Conservation (phyloP, 2,888 invertebrate genomes). For the Eilema depressum region DNA sequence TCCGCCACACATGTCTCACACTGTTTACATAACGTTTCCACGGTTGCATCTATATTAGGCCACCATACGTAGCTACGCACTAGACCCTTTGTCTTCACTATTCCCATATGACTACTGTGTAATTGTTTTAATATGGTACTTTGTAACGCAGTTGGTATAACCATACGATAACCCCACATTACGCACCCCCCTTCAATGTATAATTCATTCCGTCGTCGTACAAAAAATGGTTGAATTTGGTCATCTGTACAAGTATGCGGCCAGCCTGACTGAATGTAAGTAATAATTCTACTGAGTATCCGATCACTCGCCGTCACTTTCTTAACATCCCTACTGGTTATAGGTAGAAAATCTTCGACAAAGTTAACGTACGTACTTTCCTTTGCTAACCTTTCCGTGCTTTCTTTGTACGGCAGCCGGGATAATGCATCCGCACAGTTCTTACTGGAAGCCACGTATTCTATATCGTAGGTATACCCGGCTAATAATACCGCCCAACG, state of each 20-base stretch:
- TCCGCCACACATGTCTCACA: not conserved
- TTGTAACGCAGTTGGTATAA: not conserved
- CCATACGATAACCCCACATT: conserved; percentile 7
- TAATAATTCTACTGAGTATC: not conserved
- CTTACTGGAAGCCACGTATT: not conserved
- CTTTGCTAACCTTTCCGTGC: not conserved
- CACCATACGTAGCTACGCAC: not conserved
- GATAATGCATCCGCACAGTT: not conserved
- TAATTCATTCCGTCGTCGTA: not conserved
- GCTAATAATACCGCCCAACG: not conserved
- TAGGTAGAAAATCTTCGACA: not conserved
- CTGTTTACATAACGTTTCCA: not conserved
- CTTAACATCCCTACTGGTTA: not conserved
- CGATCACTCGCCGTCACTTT: not conserved
- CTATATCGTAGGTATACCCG: not conserved
- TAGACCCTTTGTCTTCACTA: not conserved
- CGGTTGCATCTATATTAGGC: not conserved
- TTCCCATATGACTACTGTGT: not conserved
- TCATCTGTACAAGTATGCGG: not conserved
- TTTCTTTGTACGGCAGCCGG: not conserved
- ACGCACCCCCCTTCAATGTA: not conserved
- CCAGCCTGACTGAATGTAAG: not conserved
- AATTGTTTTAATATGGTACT: not conserved
- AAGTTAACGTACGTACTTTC: not conserved
- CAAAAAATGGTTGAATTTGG: not conserved